phyloP scores from a whole-genome alignment of 2,797 vertebrate species.

The Falco cherrug region DNA sequence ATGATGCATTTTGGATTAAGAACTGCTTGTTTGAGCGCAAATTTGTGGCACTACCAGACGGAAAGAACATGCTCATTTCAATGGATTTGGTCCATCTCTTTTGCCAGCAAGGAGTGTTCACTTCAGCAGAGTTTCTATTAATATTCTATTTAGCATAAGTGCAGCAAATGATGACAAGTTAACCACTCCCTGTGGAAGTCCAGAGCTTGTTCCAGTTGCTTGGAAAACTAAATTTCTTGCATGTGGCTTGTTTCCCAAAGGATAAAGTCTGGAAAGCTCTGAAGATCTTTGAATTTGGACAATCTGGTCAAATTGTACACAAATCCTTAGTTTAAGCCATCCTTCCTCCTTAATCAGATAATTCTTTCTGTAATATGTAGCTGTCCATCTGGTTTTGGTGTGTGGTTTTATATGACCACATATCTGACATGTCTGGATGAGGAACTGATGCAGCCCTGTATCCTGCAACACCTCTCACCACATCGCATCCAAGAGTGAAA shows the following conservation, averaged over 20 bases:
- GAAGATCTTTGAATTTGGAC: neutral
- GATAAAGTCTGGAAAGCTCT: neutral
- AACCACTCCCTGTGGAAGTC: neutral
- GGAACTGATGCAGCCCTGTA: neutral
- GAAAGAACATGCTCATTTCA: neutral
- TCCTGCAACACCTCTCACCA: fast-evolving
- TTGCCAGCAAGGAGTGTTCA: neutral
- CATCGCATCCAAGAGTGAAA: neutral
- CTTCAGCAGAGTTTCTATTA: neutral
- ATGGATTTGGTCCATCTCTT: neutral
- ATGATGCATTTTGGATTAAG: neutral
- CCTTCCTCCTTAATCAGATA: neutral
- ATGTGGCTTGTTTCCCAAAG: neutral
- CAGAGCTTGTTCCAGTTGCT: neutral
- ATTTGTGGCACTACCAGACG: neutral
- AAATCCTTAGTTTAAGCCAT: neutral
- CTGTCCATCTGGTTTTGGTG: neutral
- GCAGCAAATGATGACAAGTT: neutral
- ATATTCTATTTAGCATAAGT: neutral
- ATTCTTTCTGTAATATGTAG: neutral
- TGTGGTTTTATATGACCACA: fast-evolving
- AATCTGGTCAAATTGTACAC: neutral
- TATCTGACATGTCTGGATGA: neutral
- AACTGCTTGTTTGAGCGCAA: neutral
- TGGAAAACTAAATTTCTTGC: neutral